A percentile compares a stretch with the other conserved stretches of the same genome.
These are phyloP conservation scores for Hipposideros larvatus DNA, from an alignment of 2,797 vertebrate species.

Conservation along the genomic window DNA sequence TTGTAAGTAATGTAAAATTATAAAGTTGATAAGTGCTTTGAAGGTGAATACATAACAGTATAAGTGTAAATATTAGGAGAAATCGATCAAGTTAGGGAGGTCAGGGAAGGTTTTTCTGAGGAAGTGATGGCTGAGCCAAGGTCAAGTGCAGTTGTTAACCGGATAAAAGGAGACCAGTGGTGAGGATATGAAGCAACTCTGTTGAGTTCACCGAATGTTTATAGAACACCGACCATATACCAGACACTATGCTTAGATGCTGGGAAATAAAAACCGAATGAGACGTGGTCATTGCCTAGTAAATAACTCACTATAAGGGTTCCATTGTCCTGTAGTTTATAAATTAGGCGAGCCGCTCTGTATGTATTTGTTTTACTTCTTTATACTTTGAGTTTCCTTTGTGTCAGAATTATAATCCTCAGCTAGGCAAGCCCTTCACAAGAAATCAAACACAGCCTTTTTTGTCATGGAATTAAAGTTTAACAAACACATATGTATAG, in stretches of 20 bases:
- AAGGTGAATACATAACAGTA: not conserved
- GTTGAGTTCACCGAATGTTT: constrained; percentile 49
- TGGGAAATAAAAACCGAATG: constrained; percentile 35
- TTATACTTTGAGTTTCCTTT: constrained; percentile 27
- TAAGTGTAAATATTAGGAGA: not conserved
- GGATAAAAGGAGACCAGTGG: not conserved
- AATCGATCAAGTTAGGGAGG: not conserved
- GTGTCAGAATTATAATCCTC: constrained; percentile 20
- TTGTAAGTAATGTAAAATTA: not conserved
- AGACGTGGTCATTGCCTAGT: not conserved
- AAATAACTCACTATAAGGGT: constrained; percentile 29
- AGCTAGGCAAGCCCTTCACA: not conserved
- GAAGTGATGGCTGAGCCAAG: not conserved
- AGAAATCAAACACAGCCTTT: not conserved
- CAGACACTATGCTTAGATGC: constrained; percentile 41
- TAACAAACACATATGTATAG: not conserved
- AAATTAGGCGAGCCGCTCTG: not conserved
- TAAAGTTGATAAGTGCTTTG: not conserved
- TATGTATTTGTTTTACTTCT: constrained; percentile 59
- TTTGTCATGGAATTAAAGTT: not conserved
- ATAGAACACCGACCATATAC: constrained; percentile 26
- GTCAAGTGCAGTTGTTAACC: constrained; percentile 35
- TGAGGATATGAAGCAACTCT: not conserved
- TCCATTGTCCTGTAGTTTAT: constrained; percentile 55
- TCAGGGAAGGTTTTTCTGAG: not conserved